Conservation (phyloP, 2,113 vertebrate species). For the Alligator sinensis region DNA sequence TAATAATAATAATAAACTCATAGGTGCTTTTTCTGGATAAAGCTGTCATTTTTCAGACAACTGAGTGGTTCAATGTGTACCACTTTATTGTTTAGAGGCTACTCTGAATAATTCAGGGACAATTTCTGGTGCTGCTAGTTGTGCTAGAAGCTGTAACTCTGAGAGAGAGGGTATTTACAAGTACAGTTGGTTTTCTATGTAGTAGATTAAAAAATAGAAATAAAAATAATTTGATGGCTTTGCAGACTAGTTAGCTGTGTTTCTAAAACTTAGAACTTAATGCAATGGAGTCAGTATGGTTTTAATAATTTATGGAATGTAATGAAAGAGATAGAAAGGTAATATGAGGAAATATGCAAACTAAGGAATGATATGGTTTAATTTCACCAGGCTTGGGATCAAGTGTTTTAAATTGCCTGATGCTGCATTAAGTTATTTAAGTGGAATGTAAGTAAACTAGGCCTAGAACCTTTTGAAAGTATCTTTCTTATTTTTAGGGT, state of each 20-base stretch:
- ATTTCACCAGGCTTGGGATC: background rate
- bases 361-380: background rate
- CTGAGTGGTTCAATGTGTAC: background rate
- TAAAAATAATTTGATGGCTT: background rate
- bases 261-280: background rate
- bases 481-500: background rate
- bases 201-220: background rate
- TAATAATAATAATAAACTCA: no score
- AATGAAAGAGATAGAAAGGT: background rate
- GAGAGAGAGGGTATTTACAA: background rate
- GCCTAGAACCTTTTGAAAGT: background rate
- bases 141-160: background rate
- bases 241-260: background rate
- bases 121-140: background rate
- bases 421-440: rapidly evolving
- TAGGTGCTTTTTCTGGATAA: background rate
- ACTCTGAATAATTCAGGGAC: background rate
- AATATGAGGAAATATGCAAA: background rate
- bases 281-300: background rate
- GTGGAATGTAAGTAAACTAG: background rate
- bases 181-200: background rate
- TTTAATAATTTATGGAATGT: background rate
- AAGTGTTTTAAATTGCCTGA: background rate
- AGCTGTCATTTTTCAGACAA: background rate
- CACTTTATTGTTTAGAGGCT: rapidly evolving